Evolutionary conservation across 1,140 invertebrate genomes (phyloP), one percentile per base, ranked within the genome.

Genomic region (Spodoptera frugiperda): DNA sequence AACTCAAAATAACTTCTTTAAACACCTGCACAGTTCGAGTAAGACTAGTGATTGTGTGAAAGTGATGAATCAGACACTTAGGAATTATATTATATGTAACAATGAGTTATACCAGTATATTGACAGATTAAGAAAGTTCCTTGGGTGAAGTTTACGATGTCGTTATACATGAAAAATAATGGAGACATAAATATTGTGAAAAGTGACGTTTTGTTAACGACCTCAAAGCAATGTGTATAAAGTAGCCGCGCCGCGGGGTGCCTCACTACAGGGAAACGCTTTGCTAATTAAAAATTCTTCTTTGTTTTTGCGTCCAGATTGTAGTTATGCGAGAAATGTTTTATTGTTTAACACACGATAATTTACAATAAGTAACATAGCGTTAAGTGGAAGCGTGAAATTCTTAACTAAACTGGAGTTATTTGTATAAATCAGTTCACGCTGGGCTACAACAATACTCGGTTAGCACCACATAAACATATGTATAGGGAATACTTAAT

Each of bases 171-270:
- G 87, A 92, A 90, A 90, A 89, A 91, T 91, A 91, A 91, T 91
- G 90, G 87, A 91, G 89, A 91, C 89, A 91, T 91, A 91, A 91
- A 91, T 93, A 91, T 89, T 84, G 86, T 90, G 89, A 90, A 91
- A 91, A 91, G 84, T 90, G 89, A 91, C 89, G 89, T 93, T 91
- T 90, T 85, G 86, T 93, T 90, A 93, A 93, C 87, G 90, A 93
- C 78, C 78, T 79, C 80, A 73, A 79, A 79, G 86, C 88, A 87
- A 88, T 86, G 89, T 89, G 85, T 87, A 82, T 90, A 88, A 90
- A 91, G 91, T 91, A 91, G 88, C 87, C 53, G 70, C 88, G 71
- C 89, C 73, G 81, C 87, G 84, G 89, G 89, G 85, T 78, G 88
- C 81, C 78, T 21, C 80, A 68, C 84, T 85, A 81, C 82, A 81